Conservation (phyloP, 2,888 invertebrate species). For the Rhorus exstirpatorius region DNA sequence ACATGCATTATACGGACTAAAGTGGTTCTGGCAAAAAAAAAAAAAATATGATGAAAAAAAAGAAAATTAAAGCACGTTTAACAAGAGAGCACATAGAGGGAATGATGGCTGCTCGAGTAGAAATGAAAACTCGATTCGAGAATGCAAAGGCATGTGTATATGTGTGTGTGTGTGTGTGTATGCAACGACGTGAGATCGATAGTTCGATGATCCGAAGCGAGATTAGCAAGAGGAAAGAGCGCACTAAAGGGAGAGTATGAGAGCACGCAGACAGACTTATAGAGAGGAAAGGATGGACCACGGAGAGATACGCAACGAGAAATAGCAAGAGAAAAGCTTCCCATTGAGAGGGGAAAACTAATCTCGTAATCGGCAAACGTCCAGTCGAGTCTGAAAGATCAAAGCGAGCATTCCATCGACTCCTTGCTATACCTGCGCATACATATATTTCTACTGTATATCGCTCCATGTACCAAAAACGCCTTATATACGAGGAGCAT, state of each 20-base stretch:
- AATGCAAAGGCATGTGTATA: slow-evolving; percentile 12
- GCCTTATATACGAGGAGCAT: not conserved
- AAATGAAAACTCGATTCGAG: slow-evolving; percentile 15
- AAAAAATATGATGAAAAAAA: not conserved
- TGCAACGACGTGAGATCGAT: slow-evolving; percentile 9
- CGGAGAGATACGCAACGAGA: slow-evolving; percentile 45
- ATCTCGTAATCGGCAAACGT: slow-evolving; percentile 81
- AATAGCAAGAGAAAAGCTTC: slow-evolving; percentile 36
- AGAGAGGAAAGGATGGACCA: slow-evolving; percentile 69
- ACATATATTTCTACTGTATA: slow-evolving; percentile 1
- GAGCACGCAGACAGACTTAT: slow-evolving; percentile 17
- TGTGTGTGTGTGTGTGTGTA: not conserved
- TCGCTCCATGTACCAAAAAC: not conserved
- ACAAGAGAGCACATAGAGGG: not conserved
- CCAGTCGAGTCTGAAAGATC: slow-evolving; percentile 67
- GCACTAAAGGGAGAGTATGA: slow-evolving; percentile 9
- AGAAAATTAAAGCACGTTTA: slow-evolving; percentile 4
- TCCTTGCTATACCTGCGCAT: slow-evolving; percentile 15
- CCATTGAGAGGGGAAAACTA: slow-evolving; percentile 75
- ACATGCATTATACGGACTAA: not conserved
- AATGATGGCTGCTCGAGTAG: slow-evolving; percentile 1
- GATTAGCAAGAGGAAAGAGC: slow-evolving; percentile 28
- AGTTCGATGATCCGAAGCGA: slow-evolving; percentile 35
- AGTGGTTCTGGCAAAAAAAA: not conserved
- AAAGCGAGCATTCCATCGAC: slow-evolving; percentile 61